These are phyloP conservation scores for Hephaestus fuliginosus DNA, from an alignment of 2,797 vertebrate genomes.

Conservation along the genomic window DNA sequence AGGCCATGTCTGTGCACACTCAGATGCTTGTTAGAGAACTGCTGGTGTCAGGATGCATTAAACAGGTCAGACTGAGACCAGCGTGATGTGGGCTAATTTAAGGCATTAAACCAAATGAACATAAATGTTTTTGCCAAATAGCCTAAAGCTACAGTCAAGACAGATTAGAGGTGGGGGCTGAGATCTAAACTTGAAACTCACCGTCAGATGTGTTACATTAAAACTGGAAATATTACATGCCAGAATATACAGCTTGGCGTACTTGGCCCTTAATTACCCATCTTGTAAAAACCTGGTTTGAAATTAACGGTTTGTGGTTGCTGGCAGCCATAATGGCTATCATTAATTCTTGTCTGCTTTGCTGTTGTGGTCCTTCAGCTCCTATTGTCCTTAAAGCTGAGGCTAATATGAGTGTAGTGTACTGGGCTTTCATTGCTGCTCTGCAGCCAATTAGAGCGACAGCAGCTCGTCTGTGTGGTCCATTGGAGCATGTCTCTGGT, in stretches of 20 bases:
- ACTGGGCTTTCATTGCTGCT: slow-evolving; percentile 57
- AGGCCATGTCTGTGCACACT: slow-evolving; percentile 54
- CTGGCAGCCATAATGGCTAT: slow-evolving; percentile 75
- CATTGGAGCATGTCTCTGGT: slow-evolving; percentile 72
- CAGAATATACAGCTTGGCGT: slow-evolving; percentile 62
- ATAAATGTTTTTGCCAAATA: slow-evolving; percentile 81
- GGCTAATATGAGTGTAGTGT: slow-evolving; percentile 56
- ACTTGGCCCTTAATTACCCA: slow-evolving; percentile 65
- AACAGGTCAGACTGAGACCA: slow-evolving; percentile 68
- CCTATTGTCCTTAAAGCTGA: slow-evolving; percentile 74
- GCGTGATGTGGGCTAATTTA: slow-evolving; percentile 71
- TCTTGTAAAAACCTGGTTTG: slow-evolving; percentile 73
- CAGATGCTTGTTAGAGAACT: slow-evolving; percentile 67
- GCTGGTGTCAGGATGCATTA: slow-evolving; percentile 75
- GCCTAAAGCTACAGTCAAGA: slow-evolving; percentile 74
- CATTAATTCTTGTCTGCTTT: slow-evolving; percentile 83
- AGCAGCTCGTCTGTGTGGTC: slow-evolving; percentile 68
- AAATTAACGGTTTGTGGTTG: slow-evolving; percentile 73
- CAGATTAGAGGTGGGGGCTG: slow-evolving; percentile 64
- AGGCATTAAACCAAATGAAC: slow-evolving; percentile 68
- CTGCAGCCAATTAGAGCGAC: slow-evolving; percentile 75
- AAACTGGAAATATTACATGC: slow-evolving; percentile 63
- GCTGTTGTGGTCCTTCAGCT: slow-evolving; percentile 72
- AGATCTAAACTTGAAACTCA: slow-evolving; percentile 66
- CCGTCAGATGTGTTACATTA: slow-evolving; percentile 69